Percentiles rank a stretch among this genome's conserved stretches.
Evolutionary conservation across 2,888 invertebrate genomes (phyloP).

Genomic region (Drosophila fungiperda): DNA sequence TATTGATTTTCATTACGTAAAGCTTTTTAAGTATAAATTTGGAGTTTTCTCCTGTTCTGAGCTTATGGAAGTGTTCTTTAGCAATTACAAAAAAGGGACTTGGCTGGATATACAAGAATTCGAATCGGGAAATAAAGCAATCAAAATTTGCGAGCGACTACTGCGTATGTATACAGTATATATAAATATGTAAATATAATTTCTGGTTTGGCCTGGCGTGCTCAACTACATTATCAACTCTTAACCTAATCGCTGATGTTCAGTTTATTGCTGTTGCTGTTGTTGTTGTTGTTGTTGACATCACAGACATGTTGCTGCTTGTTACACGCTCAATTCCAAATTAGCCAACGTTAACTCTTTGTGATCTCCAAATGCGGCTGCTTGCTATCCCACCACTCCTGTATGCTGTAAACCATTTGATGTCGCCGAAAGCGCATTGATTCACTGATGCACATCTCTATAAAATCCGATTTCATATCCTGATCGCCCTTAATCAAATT

Average conservation of each 20-base stretch:
- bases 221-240: conserved; percentile 7
- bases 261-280: conserved; percentile 20
- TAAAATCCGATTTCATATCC: conserved; percentile 84
- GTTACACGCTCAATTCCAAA: conserved; percentile 70
- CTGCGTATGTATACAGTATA: conserved; percentile 2
- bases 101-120: not conserved
- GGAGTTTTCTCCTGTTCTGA: not conserved
- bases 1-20: not conserved
- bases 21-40: not conserved
- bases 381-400: conserved; percentile 85
- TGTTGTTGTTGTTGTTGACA: conserved; percentile 48
- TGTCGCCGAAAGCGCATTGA: conserved; percentile 84
- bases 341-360: conserved; percentile 82
- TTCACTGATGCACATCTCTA: conserved; percentile 85
- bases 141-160: conserved; percentile 16
- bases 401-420: conserved; percentile 84
- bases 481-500: conserved; percentile 84
- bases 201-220: conserved; percentile 15
- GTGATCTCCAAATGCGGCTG: conserved; percentile 60
- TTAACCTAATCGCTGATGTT: conserved; percentile 20
- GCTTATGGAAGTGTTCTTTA: not conserved
- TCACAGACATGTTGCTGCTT: conserved; percentile 64
- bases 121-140: not conserved
- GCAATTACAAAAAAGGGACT: not conserved
- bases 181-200: conserved; percentile 3